Evolutionary conservation across 2,797 vertebrate species (phyloP).

Genomic region (Typhlichthys subterraneus): DNA sequence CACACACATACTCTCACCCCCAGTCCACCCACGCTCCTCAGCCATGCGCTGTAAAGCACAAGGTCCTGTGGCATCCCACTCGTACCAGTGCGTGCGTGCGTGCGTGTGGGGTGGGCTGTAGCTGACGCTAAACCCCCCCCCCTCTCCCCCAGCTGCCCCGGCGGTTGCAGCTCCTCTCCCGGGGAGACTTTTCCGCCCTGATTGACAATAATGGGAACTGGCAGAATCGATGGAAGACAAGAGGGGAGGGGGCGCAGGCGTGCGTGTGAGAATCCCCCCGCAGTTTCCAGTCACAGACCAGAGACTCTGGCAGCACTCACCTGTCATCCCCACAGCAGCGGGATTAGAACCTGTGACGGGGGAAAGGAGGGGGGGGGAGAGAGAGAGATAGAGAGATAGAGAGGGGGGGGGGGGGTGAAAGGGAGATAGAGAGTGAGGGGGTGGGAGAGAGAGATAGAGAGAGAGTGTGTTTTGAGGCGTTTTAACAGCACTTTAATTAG

Average conservation of each 20-base stretch:
- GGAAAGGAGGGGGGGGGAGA: slow-evolving; percentile 21
- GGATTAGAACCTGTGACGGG: slow-evolving; percentile 61
- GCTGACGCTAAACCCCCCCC: slow-evolving; percentile 26
- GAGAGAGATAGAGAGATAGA: slow-evolving; percentile 8
- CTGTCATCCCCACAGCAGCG: slow-evolving; percentile 70
- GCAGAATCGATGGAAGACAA: slow-evolving; percentile 81
- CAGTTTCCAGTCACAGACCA: slow-evolving; percentile 72
- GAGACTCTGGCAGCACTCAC: slow-evolving; percentile 69
- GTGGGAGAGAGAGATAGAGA: slow-evolving; percentile 29
- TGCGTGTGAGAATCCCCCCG: slow-evolving; percentile 62
- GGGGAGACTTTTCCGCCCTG: slow-evolving; percentile 62
- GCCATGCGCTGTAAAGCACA: too few relatives aligned
- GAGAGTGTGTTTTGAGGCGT: too few relatives aligned
- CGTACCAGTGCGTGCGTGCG: not conserved
- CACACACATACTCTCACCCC: too few relatives aligned
- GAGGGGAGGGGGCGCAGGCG: slow-evolving; percentile 50
- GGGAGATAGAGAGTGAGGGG: slow-evolving; percentile 18
- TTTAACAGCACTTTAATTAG: too few relatives aligned
- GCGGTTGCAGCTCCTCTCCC: slow-evolving; percentile 47
- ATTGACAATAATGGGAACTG: slow-evolving; percentile 84
- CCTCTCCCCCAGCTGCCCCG: slow-evolving; percentile 4
- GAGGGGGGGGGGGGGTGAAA: not conserved
- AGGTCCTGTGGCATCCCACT: too few relatives aligned
- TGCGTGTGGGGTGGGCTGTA: not conserved
- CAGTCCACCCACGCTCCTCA: too few relatives aligned